Percentiles rank a stretch among this genome's conserved stretches.
phyloP scores from a whole-genome alignment of 1,140 invertebrate genomes.

The Samia ricini region DNA sequence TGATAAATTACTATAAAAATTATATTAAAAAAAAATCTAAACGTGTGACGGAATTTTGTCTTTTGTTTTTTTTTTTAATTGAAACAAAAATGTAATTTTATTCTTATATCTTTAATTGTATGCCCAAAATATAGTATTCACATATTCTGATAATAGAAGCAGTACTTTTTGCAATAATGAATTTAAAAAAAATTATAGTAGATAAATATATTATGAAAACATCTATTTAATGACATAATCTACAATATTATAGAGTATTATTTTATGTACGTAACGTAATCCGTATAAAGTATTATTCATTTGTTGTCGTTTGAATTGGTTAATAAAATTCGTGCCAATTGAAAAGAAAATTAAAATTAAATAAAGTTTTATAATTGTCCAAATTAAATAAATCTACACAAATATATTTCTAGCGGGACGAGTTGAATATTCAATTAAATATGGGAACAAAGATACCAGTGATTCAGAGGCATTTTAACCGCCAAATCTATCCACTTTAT shows the following conservation, averaged over 20 bases:
- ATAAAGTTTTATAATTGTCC: not conserved
- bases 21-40: not conserved
- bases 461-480: constrained; percentile 5
- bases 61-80: not conserved
- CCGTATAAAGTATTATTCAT: not conserved
- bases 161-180: not conserved
- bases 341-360: constrained; percentile 10
- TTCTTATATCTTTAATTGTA: not conserved
- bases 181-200: not conserved
- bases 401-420: not conserved
- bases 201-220: not conserved
- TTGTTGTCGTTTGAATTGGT: not conserved
- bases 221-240: not conserved
- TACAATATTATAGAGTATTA: not conserved
- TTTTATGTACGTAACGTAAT: too few relatives aligned
- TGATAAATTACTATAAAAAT: not conserved
- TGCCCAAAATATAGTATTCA: not conserved
- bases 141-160: not conserved
- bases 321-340: constrained; percentile 40
- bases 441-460: constrained; percentile 45
- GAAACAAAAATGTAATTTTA: not conserved
- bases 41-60: not conserved
- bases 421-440: constrained; percentile 12
- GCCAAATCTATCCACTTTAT: not conserved
- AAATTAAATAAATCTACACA: not conserved